phyloP scores from a whole-genome alignment of 2,888 invertebrate species.

The Dynastes maya region DNA sequence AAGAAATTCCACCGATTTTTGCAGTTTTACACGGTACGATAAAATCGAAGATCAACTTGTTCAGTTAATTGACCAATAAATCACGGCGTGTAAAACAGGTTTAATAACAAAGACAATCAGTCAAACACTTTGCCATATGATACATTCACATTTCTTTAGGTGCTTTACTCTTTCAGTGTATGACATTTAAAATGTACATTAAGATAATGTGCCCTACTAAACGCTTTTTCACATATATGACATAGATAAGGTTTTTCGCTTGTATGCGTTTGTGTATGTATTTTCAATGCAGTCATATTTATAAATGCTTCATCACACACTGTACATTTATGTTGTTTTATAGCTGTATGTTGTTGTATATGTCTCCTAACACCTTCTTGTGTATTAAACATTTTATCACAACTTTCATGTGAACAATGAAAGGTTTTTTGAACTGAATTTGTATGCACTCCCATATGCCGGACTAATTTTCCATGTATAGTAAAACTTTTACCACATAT shows the following conservation, averaged over 20 bases:
- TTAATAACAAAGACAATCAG: too few species aligned
- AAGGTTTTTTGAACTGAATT: conserved; percentile 13
- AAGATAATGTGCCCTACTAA: conserved; percentile 33
- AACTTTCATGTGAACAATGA: conserved; percentile 6
- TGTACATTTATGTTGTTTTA: conserved; percentile 42
- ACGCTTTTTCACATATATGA: conserved; percentile 30
- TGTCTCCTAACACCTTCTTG: conserved; percentile 23
- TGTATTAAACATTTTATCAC: conserved; percentile 46
- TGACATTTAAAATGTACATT: conserved; percentile 35
- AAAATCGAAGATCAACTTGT: too few species aligned
- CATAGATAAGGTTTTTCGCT: conserved; percentile 18
- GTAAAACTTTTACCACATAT: conserved; percentile 33
- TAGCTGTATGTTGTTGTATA: conserved; percentile 26
- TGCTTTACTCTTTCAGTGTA: conserved; percentile 2
- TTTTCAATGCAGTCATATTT: conserved; percentile 36
- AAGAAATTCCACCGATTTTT: too few species aligned
- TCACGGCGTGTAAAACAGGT: too few species aligned
- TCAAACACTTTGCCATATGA: too few species aligned
- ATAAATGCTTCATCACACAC: conserved; percentile 50
- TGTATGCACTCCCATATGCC: conserved; percentile 16
- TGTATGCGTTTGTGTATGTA: conserved; percentile 49
- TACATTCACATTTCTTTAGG: not conserved
- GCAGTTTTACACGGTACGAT: too few species aligned
- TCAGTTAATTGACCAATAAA: too few species aligned
- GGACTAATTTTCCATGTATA: not conserved